phyloP scores from a whole-genome alignment of 1,140 invertebrate species.

The Lordiphosa mommai region DNA sequence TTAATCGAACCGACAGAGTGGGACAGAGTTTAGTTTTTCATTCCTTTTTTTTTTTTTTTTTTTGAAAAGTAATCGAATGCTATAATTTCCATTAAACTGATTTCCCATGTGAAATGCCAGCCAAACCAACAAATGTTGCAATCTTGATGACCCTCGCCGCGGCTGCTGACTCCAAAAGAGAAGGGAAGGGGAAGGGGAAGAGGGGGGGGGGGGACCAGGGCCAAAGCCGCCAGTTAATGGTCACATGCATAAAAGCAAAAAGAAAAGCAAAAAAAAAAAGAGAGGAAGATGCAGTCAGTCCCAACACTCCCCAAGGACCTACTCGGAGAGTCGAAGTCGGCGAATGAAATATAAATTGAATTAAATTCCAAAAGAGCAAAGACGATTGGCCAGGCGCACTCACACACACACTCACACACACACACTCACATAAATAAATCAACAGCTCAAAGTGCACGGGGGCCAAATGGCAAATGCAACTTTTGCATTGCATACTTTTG shows the following conservation, averaged over 20 bases:
- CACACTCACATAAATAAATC: conserved; percentile 41
- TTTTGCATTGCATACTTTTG: background rate
- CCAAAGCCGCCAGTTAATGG: conserved; percentile 47
- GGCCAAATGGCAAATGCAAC: conserved; percentile 11
- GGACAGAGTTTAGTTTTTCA: conserved; percentile 31
- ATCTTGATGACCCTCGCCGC: conserved; percentile 46
- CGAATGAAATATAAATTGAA: conserved; percentile 73
- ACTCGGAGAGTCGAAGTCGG: conserved; percentile 17
- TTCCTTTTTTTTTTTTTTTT: too few species aligned
- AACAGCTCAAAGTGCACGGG: conserved; percentile 41
- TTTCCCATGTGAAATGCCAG: conserved; percentile 65
- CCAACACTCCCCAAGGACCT: conserved; percentile 13
- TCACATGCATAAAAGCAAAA: conserved; percentile 53
- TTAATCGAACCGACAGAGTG: conserved; percentile 15
- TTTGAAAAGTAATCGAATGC: conserved; percentile 73
- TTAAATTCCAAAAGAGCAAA: conserved; percentile 60
- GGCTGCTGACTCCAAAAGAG: conserved; percentile 30
- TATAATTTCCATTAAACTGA: conserved; percentile 78
- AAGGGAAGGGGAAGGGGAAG: background rate
- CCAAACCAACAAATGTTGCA: conserved; percentile 62
- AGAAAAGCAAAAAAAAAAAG: conserved; percentile 2
- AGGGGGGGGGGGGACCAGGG: conserved; percentile 2
- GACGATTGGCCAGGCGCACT: conserved; percentile 14
- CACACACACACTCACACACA: background rate
- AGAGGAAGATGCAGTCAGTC: conserved; percentile 2